Evolutionary conservation across 2,797 vertebrate genomes (phyloP).

Genomic region (Sebastes umbrosus): DNA sequence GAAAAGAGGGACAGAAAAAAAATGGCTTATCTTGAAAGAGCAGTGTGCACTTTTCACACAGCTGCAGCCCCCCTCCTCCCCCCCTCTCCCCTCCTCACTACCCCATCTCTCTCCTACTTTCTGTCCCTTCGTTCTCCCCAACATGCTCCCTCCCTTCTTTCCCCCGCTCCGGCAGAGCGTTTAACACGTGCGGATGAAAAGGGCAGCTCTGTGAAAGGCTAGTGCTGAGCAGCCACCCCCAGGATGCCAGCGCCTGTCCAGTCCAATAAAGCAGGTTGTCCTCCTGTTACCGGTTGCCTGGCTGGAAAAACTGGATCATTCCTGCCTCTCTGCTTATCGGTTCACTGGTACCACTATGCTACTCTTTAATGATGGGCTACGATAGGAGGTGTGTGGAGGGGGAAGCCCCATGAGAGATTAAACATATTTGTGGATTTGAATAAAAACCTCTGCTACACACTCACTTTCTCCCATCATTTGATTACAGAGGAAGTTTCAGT

Average conservation of each 20-base stretch:
- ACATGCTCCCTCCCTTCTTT: conserved; percentile 60
- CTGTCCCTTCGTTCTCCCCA: conserved; percentile 54
- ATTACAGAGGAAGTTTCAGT: conserved; percentile 7
- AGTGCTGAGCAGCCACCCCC: conserved; percentile 79
- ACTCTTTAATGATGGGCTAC: conserved; percentile 34
- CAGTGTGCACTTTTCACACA: conserved; percentile 82
- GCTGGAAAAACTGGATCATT: conserved; percentile 67
- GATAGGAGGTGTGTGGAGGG: conserved; percentile 5
- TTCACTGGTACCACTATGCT: conserved; percentile 31
- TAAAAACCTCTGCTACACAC: conserved; percentile 17
- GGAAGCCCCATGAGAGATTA: conserved; percentile 35
- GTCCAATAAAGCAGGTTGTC: conserved; percentile 87
- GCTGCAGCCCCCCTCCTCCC: conserved; percentile 72
- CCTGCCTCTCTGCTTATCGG: conserved; percentile 50
- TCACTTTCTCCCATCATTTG: conserved; percentile 46
- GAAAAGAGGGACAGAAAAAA: conserved; percentile 55
- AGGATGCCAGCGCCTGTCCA: conserved; percentile 87
- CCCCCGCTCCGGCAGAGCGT: conserved; percentile 75
- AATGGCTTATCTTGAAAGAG: conserved; percentile 83
- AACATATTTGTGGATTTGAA: conserved; percentile 48
- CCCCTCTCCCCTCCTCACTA: conserved; percentile 44
- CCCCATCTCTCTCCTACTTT: conserved; percentile 59
- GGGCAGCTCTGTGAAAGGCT: conserved; percentile 85
- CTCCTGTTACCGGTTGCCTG: conserved; percentile 65
- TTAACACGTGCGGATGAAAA: conserved; percentile 86